Evolutionary conservation across 2,888 invertebrate species (phyloP).

Genomic region (Drosophila melanosoma): DNA sequence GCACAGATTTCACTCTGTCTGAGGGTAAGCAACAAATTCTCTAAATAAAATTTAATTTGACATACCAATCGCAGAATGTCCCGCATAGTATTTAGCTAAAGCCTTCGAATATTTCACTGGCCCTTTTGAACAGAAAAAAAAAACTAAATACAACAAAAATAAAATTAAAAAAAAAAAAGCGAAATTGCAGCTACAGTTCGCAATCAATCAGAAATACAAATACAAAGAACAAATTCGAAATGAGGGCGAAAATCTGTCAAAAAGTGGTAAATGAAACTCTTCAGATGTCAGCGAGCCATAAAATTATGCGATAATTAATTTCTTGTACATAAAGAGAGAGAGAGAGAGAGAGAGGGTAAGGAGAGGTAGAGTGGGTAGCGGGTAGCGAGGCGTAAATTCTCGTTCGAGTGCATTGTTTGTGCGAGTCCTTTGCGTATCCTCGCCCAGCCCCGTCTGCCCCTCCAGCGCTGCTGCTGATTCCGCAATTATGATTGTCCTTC

Average conservation of each 20-base stretch:
- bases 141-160: neutral
- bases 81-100: slow-evolving; percentile 4
- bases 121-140: slow-evolving; percentile 1
- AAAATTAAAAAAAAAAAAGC: neutral
- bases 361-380: slow-evolving; percentile 10
- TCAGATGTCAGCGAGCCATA: slow-evolving; percentile 82
- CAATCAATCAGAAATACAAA: slow-evolving; percentile 52
- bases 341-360: neutral
- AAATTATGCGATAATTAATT: slow-evolving; percentile 84
- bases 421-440: slow-evolving; percentile 42
- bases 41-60: slow-evolving; percentile 16
- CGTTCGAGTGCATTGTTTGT: slow-evolving; percentile 66
- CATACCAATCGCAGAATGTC: slow-evolving; percentile 21
- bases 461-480: slow-evolving; percentile 38
- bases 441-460: slow-evolving; percentile 28
- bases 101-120: slow-evolving; percentile 6
- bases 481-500: slow-evolving; percentile 78
- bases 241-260: slow-evolving; percentile 73
- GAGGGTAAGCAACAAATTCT: neutral
- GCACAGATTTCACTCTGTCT: slow-evolving; percentile 5
- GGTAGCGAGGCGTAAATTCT: slow-evolving; percentile 40
- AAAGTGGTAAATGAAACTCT: slow-evolving; percentile 81
- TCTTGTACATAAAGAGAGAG: slow-evolving; percentile 58
- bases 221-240: slow-evolving; percentile 26
- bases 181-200: slow-evolving; percentile 7